These are phyloP conservation scores for Cirrhinus mrigala DNA, from an alignment of 2,797 vertebrate species.

Conservation along the genomic window DNA sequence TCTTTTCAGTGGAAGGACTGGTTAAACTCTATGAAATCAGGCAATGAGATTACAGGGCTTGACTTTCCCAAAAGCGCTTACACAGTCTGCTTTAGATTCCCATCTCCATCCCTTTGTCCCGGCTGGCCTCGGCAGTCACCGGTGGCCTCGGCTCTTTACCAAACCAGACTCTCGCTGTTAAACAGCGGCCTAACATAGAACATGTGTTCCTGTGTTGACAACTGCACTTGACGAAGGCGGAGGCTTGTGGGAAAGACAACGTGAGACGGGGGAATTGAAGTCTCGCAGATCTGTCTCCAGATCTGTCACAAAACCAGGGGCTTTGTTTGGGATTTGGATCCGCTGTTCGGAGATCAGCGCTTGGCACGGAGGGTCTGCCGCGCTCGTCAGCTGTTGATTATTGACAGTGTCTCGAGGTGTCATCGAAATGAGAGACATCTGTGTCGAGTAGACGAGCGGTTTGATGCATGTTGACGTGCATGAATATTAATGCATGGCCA, in stretches of 20 bases:
- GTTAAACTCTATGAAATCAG: conserved; percentile 91
- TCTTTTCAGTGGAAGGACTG: conserved; percentile 50
- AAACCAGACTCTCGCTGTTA: conserved; percentile 45
- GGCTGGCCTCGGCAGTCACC: conserved; percentile 23
- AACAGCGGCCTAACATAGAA: conserved; percentile 49
- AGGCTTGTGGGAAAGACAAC: conserved; percentile 50
- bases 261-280: conserved; percentile 46
- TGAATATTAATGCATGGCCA: conserved; percentile 38
- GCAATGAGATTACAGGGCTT: conserved; percentile 85
- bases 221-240: conserved; percentile 46
- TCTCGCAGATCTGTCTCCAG: conserved; percentile 44
- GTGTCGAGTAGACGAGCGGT: conserved; percentile 8
- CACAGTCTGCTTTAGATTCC: conserved; percentile 53
- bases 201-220: conserved; percentile 61
- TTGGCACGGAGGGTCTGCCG: conserved; percentile 6
- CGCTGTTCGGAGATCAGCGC: conserved; percentile 47
- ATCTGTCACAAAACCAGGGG: conserved; percentile 42
- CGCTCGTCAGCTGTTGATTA: conserved; percentile 40
- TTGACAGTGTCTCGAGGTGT: conserved; percentile 33
- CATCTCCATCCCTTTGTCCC: conserved; percentile 64
- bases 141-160: conserved; percentile 11
- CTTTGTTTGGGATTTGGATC: conserved; percentile 42
- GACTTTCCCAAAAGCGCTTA: conserved; percentile 67
- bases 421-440: conserved; percentile 41
- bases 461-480: conserved; percentile 4